Percentiles rank a stretch among this genome's conserved stretches.
Conservation (phyloP, 2,797 vertebrate genomes). For the Coilia nasus region DNA sequence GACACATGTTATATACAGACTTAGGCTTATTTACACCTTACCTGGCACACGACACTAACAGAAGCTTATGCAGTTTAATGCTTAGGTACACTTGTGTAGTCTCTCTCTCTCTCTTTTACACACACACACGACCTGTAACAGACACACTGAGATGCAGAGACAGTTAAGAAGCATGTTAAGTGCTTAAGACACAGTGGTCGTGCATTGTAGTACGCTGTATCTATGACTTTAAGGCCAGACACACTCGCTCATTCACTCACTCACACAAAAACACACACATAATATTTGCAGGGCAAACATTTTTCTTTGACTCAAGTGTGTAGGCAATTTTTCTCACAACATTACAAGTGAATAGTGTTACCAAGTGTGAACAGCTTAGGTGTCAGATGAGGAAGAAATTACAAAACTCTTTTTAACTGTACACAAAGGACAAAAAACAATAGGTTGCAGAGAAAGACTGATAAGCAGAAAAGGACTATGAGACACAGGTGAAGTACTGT, state of each 20-base stretch:
- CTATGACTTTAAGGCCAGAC: conserved; percentile 30
- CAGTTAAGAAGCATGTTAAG: conserved; percentile 47
- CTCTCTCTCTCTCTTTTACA: conserved; percentile 43
- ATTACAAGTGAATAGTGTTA: conserved; percentile 7
- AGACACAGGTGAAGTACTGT: not conserved
- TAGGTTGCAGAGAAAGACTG: not conserved
- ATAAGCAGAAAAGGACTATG: not conserved
- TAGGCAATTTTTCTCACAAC: not conserved
- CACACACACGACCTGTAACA: not conserved
- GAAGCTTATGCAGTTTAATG: conserved; percentile 52
- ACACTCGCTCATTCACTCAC: conserved; percentile 13
- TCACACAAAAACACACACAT: conserved; percentile 9
- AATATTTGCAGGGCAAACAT: conserved; percentile 13
- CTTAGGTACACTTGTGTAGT: conserved; percentile 14
- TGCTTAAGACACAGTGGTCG: conserved; percentile 61
- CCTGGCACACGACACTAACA: conserved; percentile 27
- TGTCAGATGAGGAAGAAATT: not conserved
- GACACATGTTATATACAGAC: conserved; percentile 56
- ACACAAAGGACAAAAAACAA: conserved; percentile 4
- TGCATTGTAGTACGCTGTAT: conserved; percentile 42
- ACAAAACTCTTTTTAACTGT: not conserved
- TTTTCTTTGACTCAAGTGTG: not conserved
- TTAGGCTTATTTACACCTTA: conserved; percentile 35
- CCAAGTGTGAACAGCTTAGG: not conserved
- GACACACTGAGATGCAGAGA: conserved; percentile 15